These are phyloP conservation scores for Lepus europaeus DNA, from an alignment of 2,113 vertebrate genomes.

Conservation along the genomic window DNA sequence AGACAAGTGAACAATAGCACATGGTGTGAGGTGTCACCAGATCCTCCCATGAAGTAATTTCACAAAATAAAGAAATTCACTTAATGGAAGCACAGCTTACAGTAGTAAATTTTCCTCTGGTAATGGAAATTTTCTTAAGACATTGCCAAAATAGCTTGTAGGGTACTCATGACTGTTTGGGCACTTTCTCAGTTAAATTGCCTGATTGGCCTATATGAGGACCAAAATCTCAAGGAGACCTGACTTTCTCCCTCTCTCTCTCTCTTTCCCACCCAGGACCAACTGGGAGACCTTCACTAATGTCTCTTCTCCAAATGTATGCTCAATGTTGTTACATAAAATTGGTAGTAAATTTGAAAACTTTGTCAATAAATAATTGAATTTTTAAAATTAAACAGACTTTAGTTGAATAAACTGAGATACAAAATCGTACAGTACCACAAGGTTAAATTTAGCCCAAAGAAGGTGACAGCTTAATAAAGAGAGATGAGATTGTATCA, in stretches of 20 bases:
- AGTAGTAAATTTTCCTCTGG: neutral
- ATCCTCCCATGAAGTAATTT: neutral
- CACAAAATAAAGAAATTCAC: slow-evolving; percentile 8
- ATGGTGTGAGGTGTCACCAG: neutral
- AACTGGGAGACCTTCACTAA: neutral
- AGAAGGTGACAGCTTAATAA: neutral
- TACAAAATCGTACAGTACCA: neutral
- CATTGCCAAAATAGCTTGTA: neutral
- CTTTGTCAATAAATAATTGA: neutral
- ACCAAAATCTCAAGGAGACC: neutral
- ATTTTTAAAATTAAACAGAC: neutral
- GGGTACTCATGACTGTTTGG: neutral
- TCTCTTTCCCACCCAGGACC: neutral
- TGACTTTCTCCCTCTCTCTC: neutral
- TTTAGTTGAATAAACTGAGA: neutral
- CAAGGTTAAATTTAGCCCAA: neutral
- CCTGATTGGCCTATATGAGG: neutral
- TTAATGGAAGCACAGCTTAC: neutral
- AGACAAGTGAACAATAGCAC: neutral
- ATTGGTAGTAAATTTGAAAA: neutral
- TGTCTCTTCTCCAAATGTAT: neutral
- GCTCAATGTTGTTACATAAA: neutral
- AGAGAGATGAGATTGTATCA: neutral
- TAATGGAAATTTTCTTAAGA: slow-evolving; percentile 13
- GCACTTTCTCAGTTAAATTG: neutral